Conservation (phyloP, 2,888 invertebrate genomes). For the Disparrhopalites patrizii region DNA sequence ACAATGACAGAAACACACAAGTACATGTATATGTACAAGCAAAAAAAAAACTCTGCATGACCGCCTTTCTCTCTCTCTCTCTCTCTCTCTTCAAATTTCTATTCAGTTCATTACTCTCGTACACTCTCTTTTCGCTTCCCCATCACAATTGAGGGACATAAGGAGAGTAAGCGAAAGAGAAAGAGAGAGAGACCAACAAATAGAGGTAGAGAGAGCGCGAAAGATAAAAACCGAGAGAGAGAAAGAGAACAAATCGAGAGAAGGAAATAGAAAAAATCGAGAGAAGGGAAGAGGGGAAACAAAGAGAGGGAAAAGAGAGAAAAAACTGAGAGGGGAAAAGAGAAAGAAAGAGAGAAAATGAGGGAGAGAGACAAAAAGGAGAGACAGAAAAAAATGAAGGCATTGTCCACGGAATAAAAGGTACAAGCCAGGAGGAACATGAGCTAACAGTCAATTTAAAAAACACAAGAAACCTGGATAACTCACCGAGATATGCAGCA, state of each 20-base stretch:
- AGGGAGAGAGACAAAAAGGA: no score
- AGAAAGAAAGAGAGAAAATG: background rate
- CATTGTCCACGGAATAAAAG: no score
- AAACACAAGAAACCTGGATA: no score
- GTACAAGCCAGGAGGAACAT: background rate
- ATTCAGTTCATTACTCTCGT: conserved; percentile 17
- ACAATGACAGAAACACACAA: no score
- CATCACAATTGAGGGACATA: background rate
- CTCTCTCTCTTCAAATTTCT: no score
- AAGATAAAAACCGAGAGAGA: background rate
- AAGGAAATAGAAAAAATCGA: background rate
- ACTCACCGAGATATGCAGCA: background rate
- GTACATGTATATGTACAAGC: no score
- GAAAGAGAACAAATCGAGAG: no score
- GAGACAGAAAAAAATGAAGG: background rate
- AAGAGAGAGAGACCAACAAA: background rate
- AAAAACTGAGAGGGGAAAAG: background rate
- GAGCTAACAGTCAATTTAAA: background rate
- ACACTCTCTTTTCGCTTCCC: conserved; percentile 1
- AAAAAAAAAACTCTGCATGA: no score
- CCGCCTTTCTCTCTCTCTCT: conserved; percentile 8
- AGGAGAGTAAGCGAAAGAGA: background rate
- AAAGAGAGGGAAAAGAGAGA: no score
- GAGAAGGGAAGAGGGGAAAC: no score
- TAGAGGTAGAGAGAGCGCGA: background rate